phyloP scores from a whole-genome alignment of 2,888 invertebrate genomes.

The Ichneumon xanthorius region DNA sequence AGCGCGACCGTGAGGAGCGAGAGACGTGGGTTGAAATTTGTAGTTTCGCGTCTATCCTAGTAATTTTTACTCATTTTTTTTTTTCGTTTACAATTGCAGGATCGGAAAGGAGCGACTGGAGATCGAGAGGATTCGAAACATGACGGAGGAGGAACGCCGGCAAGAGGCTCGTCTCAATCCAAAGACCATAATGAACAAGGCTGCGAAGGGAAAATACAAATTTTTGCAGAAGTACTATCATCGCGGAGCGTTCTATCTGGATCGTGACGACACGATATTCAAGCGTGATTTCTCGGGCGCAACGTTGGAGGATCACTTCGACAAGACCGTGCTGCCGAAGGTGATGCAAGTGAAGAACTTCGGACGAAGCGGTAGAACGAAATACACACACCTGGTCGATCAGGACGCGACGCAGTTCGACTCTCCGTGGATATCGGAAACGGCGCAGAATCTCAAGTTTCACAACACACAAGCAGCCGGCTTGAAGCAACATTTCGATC shows the following conservation, averaged over 20 bases:
- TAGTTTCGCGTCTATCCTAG: background rate
- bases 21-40: slow-evolving; percentile 90
- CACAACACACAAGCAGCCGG: too few species aligned
- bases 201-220: slow-evolving; percentile 99
- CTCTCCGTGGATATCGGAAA: slow-evolving; percentile 98
- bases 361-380: too few species aligned
- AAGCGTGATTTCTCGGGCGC: too few species aligned
- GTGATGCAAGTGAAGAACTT: too few species aligned
- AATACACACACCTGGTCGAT: slow-evolving; percentile 99
- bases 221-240: slow-evolving; percentile 99
- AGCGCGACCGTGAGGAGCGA: slow-evolving; percentile 97
- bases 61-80: background rate
- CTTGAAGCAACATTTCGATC: too few species aligned
- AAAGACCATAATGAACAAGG: slow-evolving; percentile 96
- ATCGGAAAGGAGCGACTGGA: slow-evolving; percentile 94
- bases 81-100: slow-evolving; percentile 85
- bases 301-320: too few species aligned
- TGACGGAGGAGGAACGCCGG: slow-evolving; percentile 98
- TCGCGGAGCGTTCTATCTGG: slow-evolving; percentile 99
- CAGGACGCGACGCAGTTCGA: slow-evolving; percentile 99
- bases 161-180: slow-evolving; percentile 96
- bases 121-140: slow-evolving; percentile 94
- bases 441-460: too few species aligned
- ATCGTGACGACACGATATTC: too few species aligned
- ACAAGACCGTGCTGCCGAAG: too few species aligned